Conservation (phyloP, 2,113 vertebrate genomes). For the Crotalus tigris region DNA sequence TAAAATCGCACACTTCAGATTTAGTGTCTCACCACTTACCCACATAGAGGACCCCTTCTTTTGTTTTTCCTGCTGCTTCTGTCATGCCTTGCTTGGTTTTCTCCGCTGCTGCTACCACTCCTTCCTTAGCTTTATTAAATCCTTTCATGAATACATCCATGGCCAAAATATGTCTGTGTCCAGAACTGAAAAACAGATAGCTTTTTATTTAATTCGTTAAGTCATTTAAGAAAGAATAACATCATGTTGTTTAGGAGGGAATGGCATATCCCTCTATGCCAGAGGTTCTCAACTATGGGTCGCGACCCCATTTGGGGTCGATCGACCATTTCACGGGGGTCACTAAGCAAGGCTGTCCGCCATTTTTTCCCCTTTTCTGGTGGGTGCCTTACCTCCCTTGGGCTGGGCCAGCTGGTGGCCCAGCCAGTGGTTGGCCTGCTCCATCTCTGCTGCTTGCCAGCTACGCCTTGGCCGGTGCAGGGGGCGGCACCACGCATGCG, state of each 20-base stretch:
- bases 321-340: too few species aligned
- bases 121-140: slow-evolving; percentile 84
- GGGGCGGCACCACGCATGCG: too few species aligned
- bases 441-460: too few species aligned
- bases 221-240: neutral
- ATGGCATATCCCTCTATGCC: neutral
- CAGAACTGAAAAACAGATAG: slow-evolving; percentile 9
- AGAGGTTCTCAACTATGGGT: too few species aligned
- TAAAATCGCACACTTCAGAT: neutral
- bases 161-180: slow-evolving; percentile 55
- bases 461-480: too few species aligned
- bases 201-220: neutral
- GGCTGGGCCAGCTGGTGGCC: too few species aligned
- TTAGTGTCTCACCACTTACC: slow-evolving; percentile 70
- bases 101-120: slow-evolving; percentile 82
- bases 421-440: too few species aligned
- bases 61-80: slow-evolving; percentile 85
- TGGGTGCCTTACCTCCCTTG: too few species aligned
- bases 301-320: too few species aligned
- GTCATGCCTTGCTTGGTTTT: slow-evolving; percentile 89
- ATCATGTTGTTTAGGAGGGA: neutral
- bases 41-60: slow-evolving; percentile 84
- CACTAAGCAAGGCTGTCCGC: too few species aligned
- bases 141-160: slow-evolving; percentile 88
- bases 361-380: too few species aligned